phyloP scores from a whole-genome alignment of 1,140 invertebrate genomes.

The Bombus terrestris region DNA sequence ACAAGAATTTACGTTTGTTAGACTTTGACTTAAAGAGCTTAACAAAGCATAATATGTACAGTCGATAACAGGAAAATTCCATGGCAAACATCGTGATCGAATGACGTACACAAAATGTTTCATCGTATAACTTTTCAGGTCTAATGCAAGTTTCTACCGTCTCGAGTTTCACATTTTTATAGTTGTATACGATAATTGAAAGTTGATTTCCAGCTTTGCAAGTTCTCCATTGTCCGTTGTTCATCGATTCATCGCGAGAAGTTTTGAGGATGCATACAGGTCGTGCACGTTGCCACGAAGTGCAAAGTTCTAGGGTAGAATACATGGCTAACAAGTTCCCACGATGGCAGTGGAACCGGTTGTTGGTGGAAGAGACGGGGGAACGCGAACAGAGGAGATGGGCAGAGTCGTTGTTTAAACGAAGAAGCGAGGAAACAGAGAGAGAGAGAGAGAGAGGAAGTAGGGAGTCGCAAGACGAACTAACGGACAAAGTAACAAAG shows the following conservation, averaged over 20 bases:
- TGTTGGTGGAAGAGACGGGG: neutral
- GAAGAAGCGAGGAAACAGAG: neutral
- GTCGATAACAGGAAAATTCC: too few relatives aligned
- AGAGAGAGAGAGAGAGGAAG: neutral
- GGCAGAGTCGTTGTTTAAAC: conserved; percentile 27
- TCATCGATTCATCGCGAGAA: conserved; percentile 73
- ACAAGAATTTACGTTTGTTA: too few relatives aligned
- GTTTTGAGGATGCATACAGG: conserved; percentile 41
- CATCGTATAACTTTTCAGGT: neutral
- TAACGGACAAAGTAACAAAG: conserved; percentile 66
- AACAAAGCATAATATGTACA: too few relatives aligned
- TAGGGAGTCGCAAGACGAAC: neutral
- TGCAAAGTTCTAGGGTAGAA: conserved; percentile 68
- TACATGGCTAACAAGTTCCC: conserved; percentile 25
- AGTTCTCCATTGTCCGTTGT: neutral
- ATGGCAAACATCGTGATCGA: too few relatives aligned
- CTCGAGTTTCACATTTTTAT: neutral
- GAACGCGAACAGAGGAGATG: neutral
- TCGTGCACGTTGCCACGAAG: conserved; percentile 42
- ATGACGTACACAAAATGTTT: neutral
- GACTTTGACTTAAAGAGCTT: too few relatives aligned
- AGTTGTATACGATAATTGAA: conserved; percentile 23
- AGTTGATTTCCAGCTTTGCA: conserved; percentile 11
- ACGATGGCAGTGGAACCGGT: neutral
- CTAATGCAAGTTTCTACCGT: neutral